Evolutionary conservation across 1,140 invertebrate genomes (phyloP), one percentile per base, ranked within the genome.

Genomic region (Capitella teleta): DNA sequence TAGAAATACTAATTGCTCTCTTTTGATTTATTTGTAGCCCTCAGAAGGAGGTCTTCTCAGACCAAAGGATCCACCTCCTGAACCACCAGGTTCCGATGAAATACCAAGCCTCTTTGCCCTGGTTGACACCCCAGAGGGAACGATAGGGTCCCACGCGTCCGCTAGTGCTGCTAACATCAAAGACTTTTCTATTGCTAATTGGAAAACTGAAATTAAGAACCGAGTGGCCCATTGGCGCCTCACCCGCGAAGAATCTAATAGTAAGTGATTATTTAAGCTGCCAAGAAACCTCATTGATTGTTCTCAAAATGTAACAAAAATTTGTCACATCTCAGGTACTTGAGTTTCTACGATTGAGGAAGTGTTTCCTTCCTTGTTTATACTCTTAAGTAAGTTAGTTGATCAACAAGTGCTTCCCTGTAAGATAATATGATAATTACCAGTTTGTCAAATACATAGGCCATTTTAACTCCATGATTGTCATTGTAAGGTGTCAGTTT

Each of bases 151-250:
- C 2, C 21, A 21, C 10, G 40, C 26, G 14, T 5, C 8, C 5
- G 14, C 14, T 18, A 10, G 2, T n/a, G 21, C 32, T 12, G 26
- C 16, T 21, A 43, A 26, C 36, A 50, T 51, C n/a, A 51, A 34
- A 25, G 42, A 54, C 42, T 47, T 51, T 47, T 58, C 57, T n/a
- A 24, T 57, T 5, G 28, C 47, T 32, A 58, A 57, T 41, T 44
- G 26, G 41, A 51, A 34, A 30, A 40, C 41, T 18, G 52, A 54
- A 32, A 26, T 54, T 21, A 38, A 34, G 18, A 54, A 54, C 30
- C 49, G 26, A 23, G 43, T 56, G 21, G 28, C 51, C n/a, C 44
- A 18, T 18, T 32, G 28, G 26, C 28, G 37, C 16, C 40, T 43
- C 36, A 43, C 24, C 23, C 21, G 5, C 14, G 36, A 23, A 49